Conservation (phyloP, 2,797 vertebrate genomes). For the Lerista edwardsae region DNA sequence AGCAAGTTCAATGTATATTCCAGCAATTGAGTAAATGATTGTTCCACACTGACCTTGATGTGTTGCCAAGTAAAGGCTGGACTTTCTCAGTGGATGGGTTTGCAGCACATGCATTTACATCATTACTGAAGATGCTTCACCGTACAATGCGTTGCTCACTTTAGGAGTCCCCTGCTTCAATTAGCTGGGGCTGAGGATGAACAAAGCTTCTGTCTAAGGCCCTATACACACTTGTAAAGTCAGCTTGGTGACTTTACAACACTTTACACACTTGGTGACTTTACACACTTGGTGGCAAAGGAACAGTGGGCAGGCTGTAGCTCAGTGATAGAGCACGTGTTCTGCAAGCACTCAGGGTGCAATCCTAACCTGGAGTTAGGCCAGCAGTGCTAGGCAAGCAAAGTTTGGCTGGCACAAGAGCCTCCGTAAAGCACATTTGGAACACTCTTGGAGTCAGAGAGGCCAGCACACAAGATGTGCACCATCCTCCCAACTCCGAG, state of each 20-base stretch:
- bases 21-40: background rate
- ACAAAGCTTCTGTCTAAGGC: background rate
- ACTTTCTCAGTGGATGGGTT: background rate
- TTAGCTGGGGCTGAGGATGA: no score
- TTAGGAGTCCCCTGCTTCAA: background rate
- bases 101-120: background rate
- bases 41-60: background rate
- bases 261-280: background rate
- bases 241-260: no score
- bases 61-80: background rate
- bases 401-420: no score
- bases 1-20: background rate
- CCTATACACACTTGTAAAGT: background rate
- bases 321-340: no score
- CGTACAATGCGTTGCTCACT: background rate
- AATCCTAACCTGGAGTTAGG: no score
- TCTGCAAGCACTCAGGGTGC: no score
- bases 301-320: background rate
- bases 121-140: background rate
- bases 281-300: background rate
- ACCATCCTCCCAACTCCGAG: no score
- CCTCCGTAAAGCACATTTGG: no score
- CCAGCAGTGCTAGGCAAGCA: no score
- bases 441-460: no score
- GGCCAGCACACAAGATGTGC: no score